A percentile compares a stretch with the other conserved stretches of the same genome.
phyloP scores from a whole-genome alignment of 1,140 invertebrate species.

The Wasmannia auropunctata region DNA sequence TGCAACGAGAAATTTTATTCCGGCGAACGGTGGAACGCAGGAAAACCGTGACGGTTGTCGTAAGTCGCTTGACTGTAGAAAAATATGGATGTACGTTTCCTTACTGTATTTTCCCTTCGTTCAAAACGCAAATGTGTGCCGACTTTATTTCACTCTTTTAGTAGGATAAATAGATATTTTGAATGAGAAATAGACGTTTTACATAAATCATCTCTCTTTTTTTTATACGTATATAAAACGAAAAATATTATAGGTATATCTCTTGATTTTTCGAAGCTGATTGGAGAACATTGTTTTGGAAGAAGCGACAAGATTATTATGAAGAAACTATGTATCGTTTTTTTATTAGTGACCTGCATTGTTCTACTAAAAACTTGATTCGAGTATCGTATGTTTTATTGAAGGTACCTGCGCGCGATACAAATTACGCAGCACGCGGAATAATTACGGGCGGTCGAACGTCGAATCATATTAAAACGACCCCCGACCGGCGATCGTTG shows the following conservation, averaged over 20 bases:
- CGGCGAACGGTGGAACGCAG: slow-evolving; percentile 1
- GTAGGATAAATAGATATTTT: slow-evolving; percentile 1
- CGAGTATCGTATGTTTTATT: slow-evolving; percentile 19
- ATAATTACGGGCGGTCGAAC: slow-evolving; percentile 58
- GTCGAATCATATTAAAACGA: slow-evolving; percentile 55
- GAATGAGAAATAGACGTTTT: not conserved
- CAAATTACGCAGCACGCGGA: slow-evolving; percentile 50
- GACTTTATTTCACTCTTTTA: not conserved
- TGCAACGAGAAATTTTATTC: slow-evolving; percentile 36
- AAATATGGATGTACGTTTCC: slow-evolving; percentile 32
- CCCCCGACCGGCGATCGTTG: slow-evolving; percentile 16
- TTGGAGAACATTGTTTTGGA: not conserved
- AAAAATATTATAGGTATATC: not conserved
- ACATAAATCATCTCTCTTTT: not conserved
- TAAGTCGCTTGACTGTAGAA: slow-evolving; percentile 25
- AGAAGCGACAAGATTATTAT: not conserved
- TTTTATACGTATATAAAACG: not conserved
- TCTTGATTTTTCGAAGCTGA: not conserved
- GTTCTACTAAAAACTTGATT: slow-evolving; percentile 39
- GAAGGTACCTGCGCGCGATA: slow-evolving; percentile 24
- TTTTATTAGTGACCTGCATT: not conserved
- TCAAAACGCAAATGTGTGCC: not conserved
- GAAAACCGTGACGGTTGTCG: slow-evolving; percentile 25
- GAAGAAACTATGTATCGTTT: not conserved
- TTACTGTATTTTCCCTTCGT: not conserved